Evolutionary conservation across 2,888 invertebrate species (phyloP).

Genomic region (Oligia latruncula): DNA sequence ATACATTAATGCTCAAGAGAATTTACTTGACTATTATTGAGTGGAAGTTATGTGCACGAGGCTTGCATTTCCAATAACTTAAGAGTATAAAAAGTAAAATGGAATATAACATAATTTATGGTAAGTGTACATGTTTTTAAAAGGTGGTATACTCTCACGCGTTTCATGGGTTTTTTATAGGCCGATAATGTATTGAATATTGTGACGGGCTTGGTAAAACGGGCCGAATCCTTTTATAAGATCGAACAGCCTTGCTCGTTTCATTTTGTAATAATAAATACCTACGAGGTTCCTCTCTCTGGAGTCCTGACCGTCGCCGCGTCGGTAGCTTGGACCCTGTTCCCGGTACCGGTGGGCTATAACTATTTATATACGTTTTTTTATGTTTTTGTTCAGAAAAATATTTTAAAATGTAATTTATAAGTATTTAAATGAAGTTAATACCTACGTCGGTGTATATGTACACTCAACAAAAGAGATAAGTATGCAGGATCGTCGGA

Average conservation of each 20-base stretch:
- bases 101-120: conserved; percentile 15
- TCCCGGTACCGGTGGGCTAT: neutral
- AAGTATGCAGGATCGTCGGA: no score
- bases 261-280: neutral
- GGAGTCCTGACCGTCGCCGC: neutral
- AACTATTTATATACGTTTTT: neutral
- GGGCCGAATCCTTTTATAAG: conserved; percentile 6
- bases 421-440: neutral
- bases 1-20: neutral
- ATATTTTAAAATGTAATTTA: neutral
- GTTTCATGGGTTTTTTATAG: conserved; percentile 18
- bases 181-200: conserved; percentile 27
- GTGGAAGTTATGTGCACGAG: neutral
- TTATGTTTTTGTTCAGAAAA: neutral
- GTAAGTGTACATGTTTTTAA: conserved; percentile 17
- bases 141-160: neutral
- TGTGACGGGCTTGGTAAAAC: neutral
- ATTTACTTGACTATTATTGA: neutral
- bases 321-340: neutral
- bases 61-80: conserved; percentile 8
- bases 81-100: neutral
- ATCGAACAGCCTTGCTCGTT: neutral
- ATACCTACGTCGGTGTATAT: neutral
- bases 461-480: no score
- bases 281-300: neutral